Conservation (phyloP, 2,888 invertebrate genomes). For the Scaptodrosophila latifasciaeformis region DNA sequence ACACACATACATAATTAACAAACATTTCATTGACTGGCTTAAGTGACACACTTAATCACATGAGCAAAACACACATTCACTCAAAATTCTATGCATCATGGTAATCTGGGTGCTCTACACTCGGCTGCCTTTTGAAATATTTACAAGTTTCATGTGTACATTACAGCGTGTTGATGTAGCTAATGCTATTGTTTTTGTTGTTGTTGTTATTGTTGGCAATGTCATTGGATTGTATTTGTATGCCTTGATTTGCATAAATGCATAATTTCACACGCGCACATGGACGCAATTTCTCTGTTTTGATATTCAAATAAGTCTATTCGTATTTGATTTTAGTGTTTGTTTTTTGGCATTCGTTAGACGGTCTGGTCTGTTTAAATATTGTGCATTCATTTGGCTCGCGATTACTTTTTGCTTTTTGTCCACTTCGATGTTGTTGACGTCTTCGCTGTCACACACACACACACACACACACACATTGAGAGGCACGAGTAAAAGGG, state of each 20-base stretch:
- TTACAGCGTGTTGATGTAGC: conserved; percentile 17
- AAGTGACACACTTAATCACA: conserved; percentile 25
- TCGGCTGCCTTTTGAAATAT: conserved; percentile 35
- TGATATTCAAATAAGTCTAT: conserved; percentile 14
- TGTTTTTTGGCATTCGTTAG: conserved; percentile 31
- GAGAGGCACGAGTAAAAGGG: too few species aligned
- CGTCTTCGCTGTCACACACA: conserved; percentile 27
- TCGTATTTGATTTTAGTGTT: conserved; percentile 24
- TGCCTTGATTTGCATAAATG: conserved; percentile 44
- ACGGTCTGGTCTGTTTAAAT: conserved; percentile 20
- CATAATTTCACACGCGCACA: conserved; percentile 30
- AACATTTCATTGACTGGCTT: conserved; percentile 59
- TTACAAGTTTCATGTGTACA: conserved; percentile 41
- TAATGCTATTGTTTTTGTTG: conserved; percentile 7
- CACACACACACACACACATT: conserved; percentile 29
- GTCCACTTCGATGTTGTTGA: conserved; percentile 12
- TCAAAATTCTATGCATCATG: neutral
- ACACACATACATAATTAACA: conserved; percentile 56
- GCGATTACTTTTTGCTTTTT: neutral
- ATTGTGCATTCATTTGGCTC: conserved; percentile 17
- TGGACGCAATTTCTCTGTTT: conserved; percentile 7
- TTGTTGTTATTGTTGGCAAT: conserved; percentile 2
- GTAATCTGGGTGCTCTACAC: conserved; percentile 18
- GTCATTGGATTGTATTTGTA: neutral
- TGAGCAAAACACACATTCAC: conserved; percentile 11